A percentile compares a stretch with the other conserved stretches of the same genome.
Conservation (phyloP, 2,113 vertebrate genomes). For the Rhynchomys soricoides region DNA sequence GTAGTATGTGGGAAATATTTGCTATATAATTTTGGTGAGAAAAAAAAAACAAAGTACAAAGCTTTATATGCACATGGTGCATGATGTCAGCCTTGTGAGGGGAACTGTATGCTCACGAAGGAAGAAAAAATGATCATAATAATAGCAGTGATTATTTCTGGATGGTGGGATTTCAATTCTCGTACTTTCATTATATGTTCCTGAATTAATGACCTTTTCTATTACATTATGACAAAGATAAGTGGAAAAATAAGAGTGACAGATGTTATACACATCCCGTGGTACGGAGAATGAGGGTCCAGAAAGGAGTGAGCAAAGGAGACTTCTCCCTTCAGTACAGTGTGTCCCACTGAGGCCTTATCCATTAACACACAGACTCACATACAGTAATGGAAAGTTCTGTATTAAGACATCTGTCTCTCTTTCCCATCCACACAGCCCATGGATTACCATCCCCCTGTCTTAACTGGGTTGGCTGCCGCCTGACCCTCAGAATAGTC, state of each 20-base stretch:
- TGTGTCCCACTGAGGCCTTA: not conserved
- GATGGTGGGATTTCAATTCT: not conserved
- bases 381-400: not conserved
- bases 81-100: conserved; percentile 16
- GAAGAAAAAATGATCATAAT: conserved; percentile 32
- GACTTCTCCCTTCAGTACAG: not conserved
- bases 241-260: not conserved
- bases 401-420: not conserved
- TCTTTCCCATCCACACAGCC: not conserved
- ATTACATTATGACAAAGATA: conserved; percentile 33
- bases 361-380: not conserved
- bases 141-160: not conserved
- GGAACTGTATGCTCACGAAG: not conserved
- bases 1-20: not conserved
- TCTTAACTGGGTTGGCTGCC: not conserved
- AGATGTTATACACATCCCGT: not conserved
- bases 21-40: not conserved
- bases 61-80: not conserved
- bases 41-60: not conserved
- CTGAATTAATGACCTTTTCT: not conserved
- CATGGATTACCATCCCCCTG: not conserved
- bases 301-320: not conserved
- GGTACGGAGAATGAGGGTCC: not conserved
- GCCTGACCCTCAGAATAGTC: not conserved
- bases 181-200: not conserved